Conservation (phyloP, 2,888 invertebrate genomes). For the Pilophorus perplexus region DNA sequence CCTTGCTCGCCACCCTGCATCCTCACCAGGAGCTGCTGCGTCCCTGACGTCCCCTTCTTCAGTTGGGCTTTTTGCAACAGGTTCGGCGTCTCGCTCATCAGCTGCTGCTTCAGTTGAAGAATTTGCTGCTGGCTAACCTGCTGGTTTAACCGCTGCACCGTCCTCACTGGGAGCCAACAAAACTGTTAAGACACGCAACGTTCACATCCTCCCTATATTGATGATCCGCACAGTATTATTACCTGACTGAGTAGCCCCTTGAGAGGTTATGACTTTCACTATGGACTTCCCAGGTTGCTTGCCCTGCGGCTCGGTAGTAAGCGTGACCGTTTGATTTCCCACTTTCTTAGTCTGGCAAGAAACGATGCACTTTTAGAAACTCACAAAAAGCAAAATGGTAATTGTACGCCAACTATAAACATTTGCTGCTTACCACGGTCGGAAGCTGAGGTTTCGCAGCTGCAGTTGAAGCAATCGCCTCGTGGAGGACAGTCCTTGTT, state of each 20-base stretch:
- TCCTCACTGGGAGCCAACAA: constrained; percentile 34
- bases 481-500: constrained; percentile 35
- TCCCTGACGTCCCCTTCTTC: constrained; percentile 16
- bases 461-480: constrained; percentile 9
- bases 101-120: constrained; percentile 46
- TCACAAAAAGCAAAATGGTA: neutral
- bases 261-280: constrained; percentile 47
- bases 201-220: no score
- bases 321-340: constrained; percentile 35
- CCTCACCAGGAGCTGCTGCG: constrained; percentile 47
- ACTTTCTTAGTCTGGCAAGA: constrained; percentile 43
- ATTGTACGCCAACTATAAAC: neutral
- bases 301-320: constrained; percentile 41
- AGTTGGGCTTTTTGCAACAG: constrained; percentile 30
- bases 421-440: constrained; percentile 25
- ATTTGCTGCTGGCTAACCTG: constrained; percentile 45
- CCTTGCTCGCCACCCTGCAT: constrained; percentile 45
- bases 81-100: constrained; percentile 25
- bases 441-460: constrained; percentile 5
- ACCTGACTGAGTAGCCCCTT: constrained; percentile 31
- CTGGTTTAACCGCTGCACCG: constrained; percentile 40
- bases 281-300: constrained; percentile 45
- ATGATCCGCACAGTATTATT: no score
- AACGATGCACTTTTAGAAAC: neutral
- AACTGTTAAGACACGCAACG: no score